phyloP scores from a whole-genome alignment of 2,797 vertebrate species.

The Pangasius krempfi region DNA sequence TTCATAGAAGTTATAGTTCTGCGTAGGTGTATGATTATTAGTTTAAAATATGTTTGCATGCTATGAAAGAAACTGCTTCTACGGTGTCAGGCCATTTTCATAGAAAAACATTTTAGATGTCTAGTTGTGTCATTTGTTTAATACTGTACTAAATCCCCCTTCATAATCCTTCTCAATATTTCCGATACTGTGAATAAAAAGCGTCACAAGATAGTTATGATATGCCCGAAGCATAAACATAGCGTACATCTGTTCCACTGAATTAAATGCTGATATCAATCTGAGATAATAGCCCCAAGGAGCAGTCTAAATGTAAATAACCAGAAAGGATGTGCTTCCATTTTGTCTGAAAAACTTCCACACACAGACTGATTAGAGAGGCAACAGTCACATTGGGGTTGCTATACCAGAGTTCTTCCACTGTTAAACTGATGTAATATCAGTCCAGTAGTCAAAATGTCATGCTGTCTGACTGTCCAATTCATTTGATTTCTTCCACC shows the following conservation, averaged over 20 bases:
- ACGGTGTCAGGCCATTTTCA: background rate
- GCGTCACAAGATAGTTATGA: background rate
- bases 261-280: constrained; percentile 17
- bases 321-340: constrained; percentile 12
- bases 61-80: background rate
- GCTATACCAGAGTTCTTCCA: background rate
- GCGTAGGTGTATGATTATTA: background rate
- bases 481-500: constrained; percentile 18
- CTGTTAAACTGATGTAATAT: constrained; percentile 24
- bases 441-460: constrained; percentile 8
- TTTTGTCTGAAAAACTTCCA: constrained; percentile 19
- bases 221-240: constrained; percentile 12
- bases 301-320: constrained; percentile 18
- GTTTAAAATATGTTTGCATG: background rate
- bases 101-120: constrained; percentile 1
- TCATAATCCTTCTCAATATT: background rate
- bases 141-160: background rate
- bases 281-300: background rate
- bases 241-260: constrained; percentile 9
- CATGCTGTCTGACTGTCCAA: constrained; percentile 30
- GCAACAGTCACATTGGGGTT: background rate
- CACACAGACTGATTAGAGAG: background rate
- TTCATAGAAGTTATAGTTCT: background rate
- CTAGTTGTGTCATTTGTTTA: background rate
- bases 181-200: background rate